These are phyloP conservation scores for Athripsodes cinereus DNA, from an alignment of 2,888 invertebrate species.

Conservation along the genomic window DNA sequence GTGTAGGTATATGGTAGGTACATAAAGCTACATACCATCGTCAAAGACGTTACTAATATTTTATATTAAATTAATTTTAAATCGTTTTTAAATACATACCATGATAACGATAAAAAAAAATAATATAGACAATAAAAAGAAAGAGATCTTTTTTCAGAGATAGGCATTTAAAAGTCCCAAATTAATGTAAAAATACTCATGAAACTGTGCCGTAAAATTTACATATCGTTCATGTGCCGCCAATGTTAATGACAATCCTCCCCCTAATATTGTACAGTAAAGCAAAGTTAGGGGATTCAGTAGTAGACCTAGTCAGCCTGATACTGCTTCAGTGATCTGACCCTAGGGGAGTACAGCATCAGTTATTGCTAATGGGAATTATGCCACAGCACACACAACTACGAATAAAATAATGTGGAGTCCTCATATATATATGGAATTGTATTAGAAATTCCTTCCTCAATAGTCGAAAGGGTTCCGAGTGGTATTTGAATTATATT, in stretches of 20 bases:
- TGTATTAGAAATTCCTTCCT: not conserved
- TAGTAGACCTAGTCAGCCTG: not conserved
- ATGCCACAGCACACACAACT: not conserved
- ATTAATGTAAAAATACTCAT: too few species aligned
- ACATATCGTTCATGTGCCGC: too few species aligned
- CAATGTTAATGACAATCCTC: not conserved
- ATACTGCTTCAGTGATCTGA: not conserved
- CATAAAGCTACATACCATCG: not conserved
- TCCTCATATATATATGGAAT: not conserved
- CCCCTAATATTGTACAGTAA: not conserved
- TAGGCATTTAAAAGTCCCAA: too few species aligned
- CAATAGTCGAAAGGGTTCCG: too few species aligned
- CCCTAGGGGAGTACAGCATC: slow-evolving; percentile 3
- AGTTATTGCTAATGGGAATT: slow-evolving; percentile 4
- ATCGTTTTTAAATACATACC: too few species aligned
- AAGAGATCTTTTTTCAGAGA: too few species aligned
- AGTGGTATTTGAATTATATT: too few species aligned
- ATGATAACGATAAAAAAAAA: too few species aligned
- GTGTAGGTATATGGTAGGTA: too few species aligned
- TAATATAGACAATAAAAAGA: too few species aligned
- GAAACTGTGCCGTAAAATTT: too few species aligned
- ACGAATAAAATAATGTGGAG: not conserved
- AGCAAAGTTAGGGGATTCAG: not conserved
- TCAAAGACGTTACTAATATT: not conserved
- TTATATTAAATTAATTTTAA: too few species aligned